A percentile compares a stretch with the other conserved stretches of the same genome.
Conservation (phyloP, 2,888 invertebrate genomes). For the Diarsia brunnea region DNA sequence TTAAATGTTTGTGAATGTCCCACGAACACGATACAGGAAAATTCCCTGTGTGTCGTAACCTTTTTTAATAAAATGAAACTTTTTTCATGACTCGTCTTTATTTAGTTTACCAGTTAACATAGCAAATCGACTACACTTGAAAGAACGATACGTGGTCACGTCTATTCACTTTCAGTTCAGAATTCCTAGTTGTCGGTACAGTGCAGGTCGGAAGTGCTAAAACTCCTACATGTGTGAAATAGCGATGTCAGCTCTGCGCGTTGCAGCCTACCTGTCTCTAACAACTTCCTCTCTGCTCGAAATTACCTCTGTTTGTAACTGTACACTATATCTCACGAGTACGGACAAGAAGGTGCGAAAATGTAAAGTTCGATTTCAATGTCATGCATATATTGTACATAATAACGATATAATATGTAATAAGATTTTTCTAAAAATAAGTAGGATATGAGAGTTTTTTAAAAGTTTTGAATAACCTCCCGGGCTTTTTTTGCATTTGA, state of each 20-base stretch:
- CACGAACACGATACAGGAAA: no score
- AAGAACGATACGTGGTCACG: not conserved
- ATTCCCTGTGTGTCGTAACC: no score
- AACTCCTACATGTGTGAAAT: conserved; percentile 27
- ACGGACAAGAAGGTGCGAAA: not conserved
- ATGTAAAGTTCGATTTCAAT: not conserved
- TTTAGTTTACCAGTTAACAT: not conserved
- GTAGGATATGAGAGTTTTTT: not conserved
- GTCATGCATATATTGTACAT: not conserved
- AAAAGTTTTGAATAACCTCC: not conserved
- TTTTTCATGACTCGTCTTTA: not conserved
- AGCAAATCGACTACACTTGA: not conserved
- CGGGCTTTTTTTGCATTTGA: not conserved
- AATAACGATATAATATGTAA: not conserved
- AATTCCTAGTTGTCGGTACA: not conserved
- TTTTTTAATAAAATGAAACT: no score
- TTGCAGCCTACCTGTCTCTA: conserved; percentile 13
- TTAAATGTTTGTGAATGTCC: no score
- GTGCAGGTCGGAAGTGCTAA: conserved; percentile 23
- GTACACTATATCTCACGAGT: not conserved
- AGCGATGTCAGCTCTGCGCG: not conserved
- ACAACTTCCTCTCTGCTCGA: conserved; percentile 46
- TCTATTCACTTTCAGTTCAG: not conserved
- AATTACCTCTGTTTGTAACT: conserved; percentile 24
- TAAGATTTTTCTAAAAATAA: not conserved